These are phyloP conservation scores for Drosophila mimica DNA, from an alignment of 2,888 invertebrate species.

Conservation along the genomic window DNA sequence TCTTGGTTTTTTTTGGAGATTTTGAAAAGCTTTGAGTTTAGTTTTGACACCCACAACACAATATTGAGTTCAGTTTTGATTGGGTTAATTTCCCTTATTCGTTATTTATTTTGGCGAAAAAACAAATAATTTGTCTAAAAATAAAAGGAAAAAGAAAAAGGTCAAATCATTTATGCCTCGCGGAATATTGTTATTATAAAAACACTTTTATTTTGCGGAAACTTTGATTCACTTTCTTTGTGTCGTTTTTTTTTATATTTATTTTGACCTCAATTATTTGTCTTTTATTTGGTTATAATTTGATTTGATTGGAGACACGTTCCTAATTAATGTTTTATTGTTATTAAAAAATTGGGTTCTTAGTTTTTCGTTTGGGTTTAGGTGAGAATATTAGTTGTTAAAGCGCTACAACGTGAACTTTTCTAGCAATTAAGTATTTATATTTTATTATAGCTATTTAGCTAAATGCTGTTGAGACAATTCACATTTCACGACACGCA, in stretches of 20 bases:
- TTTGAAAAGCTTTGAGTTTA: conserved; percentile 15
- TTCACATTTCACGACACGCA: conserved; percentile 38
- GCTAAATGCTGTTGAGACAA: conserved; percentile 29
- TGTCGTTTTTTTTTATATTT: conserved; percentile 5
- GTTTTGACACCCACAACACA: conserved; percentile 9
- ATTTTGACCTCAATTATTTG: conserved; percentile 46
- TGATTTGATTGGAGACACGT: conserved; percentile 57
- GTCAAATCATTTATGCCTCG: conserved; percentile 10
- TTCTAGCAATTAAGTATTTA: conserved; percentile 57
- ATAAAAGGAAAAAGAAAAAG: not conserved
- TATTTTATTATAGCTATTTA: conserved; percentile 11
- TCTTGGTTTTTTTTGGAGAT: not conserved
- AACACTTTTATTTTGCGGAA: conserved; percentile 2
- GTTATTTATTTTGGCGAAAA: conserved; percentile 11
- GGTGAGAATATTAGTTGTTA: conserved; percentile 38
- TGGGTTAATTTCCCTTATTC: conserved; percentile 14
- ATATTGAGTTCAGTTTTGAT: conserved; percentile 14
- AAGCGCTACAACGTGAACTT: conserved; percentile 77
- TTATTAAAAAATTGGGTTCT: conserved; percentile 37
- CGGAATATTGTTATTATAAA: conserved; percentile 15
- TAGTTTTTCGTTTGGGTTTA: conserved; percentile 39
- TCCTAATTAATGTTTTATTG: conserved; percentile 62
- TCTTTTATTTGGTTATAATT: conserved; percentile 24
- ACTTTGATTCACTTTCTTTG: conserved; percentile 30
- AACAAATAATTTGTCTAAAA: conserved; percentile 42